phyloP scores from a whole-genome alignment of 1,140 invertebrate genomes.

The Trachymyrmex septentrionalis region DNA sequence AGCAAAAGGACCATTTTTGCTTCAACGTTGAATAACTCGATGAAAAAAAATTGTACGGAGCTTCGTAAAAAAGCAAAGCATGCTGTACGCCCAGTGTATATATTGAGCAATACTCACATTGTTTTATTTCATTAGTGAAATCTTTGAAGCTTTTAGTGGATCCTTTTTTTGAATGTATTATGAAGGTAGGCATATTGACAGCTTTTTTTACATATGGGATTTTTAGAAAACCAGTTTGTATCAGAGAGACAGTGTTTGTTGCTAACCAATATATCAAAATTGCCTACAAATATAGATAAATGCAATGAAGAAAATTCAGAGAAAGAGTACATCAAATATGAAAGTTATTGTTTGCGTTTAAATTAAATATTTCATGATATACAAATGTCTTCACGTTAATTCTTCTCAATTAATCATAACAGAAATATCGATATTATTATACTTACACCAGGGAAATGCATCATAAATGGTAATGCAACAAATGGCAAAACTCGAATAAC shows the following conservation, averaged over 20 bases:
- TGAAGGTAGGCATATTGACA: conserved; percentile 92
- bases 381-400: too few species aligned
- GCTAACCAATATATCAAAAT: conserved; percentile 96
- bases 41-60: too few species aligned
- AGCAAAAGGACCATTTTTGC: too few species aligned
- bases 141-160: conserved; percentile 87
- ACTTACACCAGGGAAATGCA: conserved; percentile 95
- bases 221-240: conserved; percentile 93
- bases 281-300: conserved; percentile 87
- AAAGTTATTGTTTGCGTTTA: not conserved
- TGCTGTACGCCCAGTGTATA: too few species aligned
- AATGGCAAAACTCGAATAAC: conserved; percentile 92
- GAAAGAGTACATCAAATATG: not conserved
- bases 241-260: conserved; percentile 95
- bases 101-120: conserved; percentile 89
- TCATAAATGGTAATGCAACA: conserved; percentile 93
- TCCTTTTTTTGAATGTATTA: conserved; percentile 82
- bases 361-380: not conserved
- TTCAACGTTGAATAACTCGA: too few species aligned
- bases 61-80: too few species aligned
- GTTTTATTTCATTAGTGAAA: conserved; percentile 93
- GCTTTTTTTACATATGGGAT: conserved; percentile 91
- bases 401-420: not conserved
- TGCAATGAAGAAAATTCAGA: not conserved
- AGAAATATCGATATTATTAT: conserved; percentile 22